Conservation (phyloP, 2,797 vertebrate species). For the Notolepis coatsorum region DNA sequence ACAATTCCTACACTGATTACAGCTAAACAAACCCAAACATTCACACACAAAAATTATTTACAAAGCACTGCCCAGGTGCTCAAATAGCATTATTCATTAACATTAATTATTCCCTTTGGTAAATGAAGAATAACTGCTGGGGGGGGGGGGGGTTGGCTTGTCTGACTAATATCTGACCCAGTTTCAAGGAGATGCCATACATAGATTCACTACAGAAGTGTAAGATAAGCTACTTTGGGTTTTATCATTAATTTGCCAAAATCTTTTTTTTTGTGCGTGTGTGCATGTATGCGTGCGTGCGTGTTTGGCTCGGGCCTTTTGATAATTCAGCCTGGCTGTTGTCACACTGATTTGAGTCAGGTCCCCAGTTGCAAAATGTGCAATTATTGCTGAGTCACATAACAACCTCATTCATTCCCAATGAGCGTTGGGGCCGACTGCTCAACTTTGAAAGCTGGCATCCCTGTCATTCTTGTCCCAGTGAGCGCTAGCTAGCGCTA, state of each 20-base stretch:
- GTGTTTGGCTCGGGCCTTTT: constrained; percentile 31
- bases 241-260: constrained; percentile 30
- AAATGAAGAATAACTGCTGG: constrained; percentile 32
- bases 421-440: constrained; percentile 29
- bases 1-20: not conserved
- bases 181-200: constrained; percentile 8
- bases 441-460: constrained; percentile 30
- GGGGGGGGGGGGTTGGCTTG: not conserved
- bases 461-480: constrained; percentile 62
- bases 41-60: constrained; percentile 1
- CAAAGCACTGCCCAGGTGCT: constrained; percentile 11
- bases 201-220: constrained; percentile 15
- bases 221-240: not conserved
- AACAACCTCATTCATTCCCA: constrained; percentile 44
- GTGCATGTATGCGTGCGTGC: constrained; percentile 14
- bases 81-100: not conserved
- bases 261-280: constrained; percentile 35
- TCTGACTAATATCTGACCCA: not conserved
- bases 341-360: constrained; percentile 59
- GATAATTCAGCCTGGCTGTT: constrained; percentile 46
- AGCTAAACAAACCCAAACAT: not conserved
- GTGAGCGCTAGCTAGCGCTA: constrained; percentile 65
- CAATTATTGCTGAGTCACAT: constrained; percentile 56
- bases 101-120: constrained; percentile 9
- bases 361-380: constrained; percentile 34